Base-by-base conservation (phyloP, 2,113 vertebrate species). In the Elanoides forficatus region DNA sequence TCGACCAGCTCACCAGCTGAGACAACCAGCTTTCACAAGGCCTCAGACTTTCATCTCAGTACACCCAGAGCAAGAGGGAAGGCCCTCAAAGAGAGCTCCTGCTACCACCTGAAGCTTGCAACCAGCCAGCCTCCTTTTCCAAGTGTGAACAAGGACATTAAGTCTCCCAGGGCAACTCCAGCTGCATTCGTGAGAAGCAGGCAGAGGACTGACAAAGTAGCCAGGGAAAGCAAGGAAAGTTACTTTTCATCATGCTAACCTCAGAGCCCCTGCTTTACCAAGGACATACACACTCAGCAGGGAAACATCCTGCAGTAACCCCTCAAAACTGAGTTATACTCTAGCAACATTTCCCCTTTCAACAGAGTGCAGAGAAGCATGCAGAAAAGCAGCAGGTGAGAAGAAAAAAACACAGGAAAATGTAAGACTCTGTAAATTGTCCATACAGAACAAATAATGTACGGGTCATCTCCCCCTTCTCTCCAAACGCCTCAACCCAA, bases 201-300 rank as follows among this genome's bases (percentile, higher is more conserved):
- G 34, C 26, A 75, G 66, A 72, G 30, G 36, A 67, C 30, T n/a
- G 22, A 73, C 8, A 70, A 71, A 74, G 63, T 15, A 89, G 45
- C n/a, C 43, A 8, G 25, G 23, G 75, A 74, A 79, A 71, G 52
- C 22, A 48, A 32, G 6, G 19, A 25, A 84, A 66, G 32, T 47
- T 36, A 72, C 14, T 43, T 68, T 59, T 52, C 34, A 56, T 48
- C 27, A 48, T 3, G 34, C 40, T 40, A 75, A n/a, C 13, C 25
- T 88, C 76, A 58, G 23, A 81, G 50, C 15, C 38, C 22, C 29
- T 38, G 53, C 58, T 79, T 63, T 52, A 82, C 19, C 19, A 43
- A n/a, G 0, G 7, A 73, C n/a, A 85, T 42, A 78, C 27, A 53
- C 0, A 0, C 0, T 6, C 40, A 92, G 43, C 15, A 71, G 55